Evolutionary conservation across 2,797 vertebrate species (phyloP).

Genomic region (Hylomyscus alleni): DNA sequence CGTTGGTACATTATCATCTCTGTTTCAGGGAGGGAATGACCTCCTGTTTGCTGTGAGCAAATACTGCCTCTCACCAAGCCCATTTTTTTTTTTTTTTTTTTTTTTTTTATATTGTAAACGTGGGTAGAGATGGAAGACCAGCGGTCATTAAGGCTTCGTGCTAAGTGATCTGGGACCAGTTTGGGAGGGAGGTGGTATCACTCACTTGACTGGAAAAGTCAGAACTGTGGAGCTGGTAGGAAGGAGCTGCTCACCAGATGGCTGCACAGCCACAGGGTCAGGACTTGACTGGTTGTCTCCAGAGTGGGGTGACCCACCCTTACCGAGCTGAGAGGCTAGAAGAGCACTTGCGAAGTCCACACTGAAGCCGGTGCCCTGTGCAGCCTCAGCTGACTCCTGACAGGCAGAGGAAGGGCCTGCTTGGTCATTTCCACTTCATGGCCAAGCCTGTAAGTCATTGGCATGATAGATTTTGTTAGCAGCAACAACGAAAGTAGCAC

Average conservation of each 20-base stretch:
- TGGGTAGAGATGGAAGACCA: not conserved
- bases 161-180: not conserved
- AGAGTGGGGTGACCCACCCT: not conserved
- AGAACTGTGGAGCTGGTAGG: no score
- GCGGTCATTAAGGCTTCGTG: not conserved
- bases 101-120: not conserved
- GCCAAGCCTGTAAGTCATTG: not conserved
- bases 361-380: not conserved
- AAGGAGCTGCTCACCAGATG: not conserved
- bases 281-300: not conserved
- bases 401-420: not conserved
- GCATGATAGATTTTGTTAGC: not conserved
- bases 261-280: not conserved
- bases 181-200: not conserved
- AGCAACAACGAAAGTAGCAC: accelerated
- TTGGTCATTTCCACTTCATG: not conserved
- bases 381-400: not conserved
- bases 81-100: no score
- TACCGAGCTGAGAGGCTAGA: no score
- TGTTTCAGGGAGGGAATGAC: not conserved
- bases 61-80: not conserved
- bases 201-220: not conserved
- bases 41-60: not conserved
- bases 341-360: not conserved
- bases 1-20: not conserved